Conservation (phyloP, 2,113 vertebrate species). For the Pterocles gutturalis region DNA sequence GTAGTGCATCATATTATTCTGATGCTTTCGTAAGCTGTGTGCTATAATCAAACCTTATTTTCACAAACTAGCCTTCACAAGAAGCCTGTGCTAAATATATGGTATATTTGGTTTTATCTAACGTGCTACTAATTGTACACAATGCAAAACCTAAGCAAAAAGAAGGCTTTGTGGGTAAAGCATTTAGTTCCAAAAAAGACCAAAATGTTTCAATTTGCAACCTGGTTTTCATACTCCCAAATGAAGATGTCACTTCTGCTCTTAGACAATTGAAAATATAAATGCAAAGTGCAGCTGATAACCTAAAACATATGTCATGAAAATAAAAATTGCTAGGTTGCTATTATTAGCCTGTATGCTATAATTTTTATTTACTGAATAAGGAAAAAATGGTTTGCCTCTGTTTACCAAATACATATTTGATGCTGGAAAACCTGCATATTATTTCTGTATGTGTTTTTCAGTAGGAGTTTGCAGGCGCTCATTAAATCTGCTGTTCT, state of each 20-base stretch:
- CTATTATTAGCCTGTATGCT: constrained; percentile 50
- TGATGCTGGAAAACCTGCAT: constrained; percentile 20
- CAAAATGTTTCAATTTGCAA: not conserved
- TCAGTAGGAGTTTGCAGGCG: constrained; percentile 4
- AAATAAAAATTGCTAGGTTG: constrained; percentile 48
- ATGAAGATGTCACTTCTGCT: constrained; percentile 57
- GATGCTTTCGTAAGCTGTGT: constrained; percentile 13
- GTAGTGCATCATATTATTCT: not conserved
- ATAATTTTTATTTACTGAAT: constrained; percentile 56
- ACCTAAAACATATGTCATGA: constrained; percentile 57
- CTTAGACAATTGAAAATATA: constrained; percentile 66
- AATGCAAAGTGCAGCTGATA: constrained; percentile 63
- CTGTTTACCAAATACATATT: constrained; percentile 47
- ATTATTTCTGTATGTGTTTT: constrained; percentile 15
- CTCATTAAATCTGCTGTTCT: constrained; percentile 45
- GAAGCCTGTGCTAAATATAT: not conserved
- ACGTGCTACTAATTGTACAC: constrained; percentile 5
- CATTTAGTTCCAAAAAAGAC: not conserved
- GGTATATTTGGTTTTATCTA: constrained; percentile 21
- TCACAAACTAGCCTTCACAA: constrained; percentile 8
- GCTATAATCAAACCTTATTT: constrained; percentile 32
- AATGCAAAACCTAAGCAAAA: constrained; percentile 19
- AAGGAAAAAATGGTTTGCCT: not conserved
- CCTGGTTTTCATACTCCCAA: constrained; percentile 39
- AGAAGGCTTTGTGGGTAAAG: not conserved